Evolutionary conservation across 2,113 vertebrate genomes (phyloP), one percentile per base, ranked within the genome.

Genomic region (Pyrgilauda ruficollis): DNA sequence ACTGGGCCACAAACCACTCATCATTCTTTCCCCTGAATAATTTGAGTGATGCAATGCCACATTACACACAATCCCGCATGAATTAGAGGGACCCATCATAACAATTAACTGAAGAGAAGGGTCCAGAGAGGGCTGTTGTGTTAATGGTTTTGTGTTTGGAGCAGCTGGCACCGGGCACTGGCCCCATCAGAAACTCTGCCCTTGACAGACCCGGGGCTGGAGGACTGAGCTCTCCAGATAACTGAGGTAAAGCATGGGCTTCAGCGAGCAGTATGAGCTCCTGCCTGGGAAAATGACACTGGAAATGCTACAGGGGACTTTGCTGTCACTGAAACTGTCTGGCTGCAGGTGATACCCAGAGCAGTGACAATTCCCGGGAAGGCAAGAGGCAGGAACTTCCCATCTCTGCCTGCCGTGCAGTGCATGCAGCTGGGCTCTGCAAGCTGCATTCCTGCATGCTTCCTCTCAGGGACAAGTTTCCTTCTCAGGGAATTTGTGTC

Each of bases 11-110:
- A 83, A 88, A 80, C 63, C 52, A 28, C 93, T 93, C 72, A 47
- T 74, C 85, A 41, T 83, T 69, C 81, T 66, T 74, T 37, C 17
- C 80, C 58, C 74, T 44, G 94, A 87, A 75, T 72, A 89, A 91
- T 72, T 14, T 16, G 0, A 62, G 93, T 26, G 81, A 64, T 87
- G 77, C 61, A 26, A 19, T 55, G 89, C 49, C 89, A 91, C 58
- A 30, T 75, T 20, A 37, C 69, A 79, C 73, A 85, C 70, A 79
- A 62, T 23, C 74, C 66, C 63, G 31, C 39, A 2, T 28, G 83
- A 92, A 53, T 89, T 33, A 49, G 87, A 88, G 73, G 78, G 73
- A 86, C 66, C 46, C 91, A 89, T 84, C 66, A 15, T 39, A 84
- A 94, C 74, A 89, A 79, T 87, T 39, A 55, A 17, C n/a, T 37